Evolutionary conservation across 1,140 invertebrate species (phyloP).

Genomic region (Thereuonema tuberculata): DNA sequence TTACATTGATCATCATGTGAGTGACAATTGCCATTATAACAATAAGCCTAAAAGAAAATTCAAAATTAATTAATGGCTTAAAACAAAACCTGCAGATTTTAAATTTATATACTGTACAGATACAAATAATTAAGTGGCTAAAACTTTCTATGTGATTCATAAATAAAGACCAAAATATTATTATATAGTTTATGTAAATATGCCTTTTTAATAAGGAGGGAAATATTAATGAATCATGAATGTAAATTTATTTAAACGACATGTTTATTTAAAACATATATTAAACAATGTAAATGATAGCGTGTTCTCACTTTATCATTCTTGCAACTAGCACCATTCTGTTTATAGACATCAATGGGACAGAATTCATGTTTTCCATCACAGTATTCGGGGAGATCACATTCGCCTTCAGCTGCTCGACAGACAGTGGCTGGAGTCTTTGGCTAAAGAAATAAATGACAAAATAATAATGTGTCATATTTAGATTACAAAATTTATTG

Average conservation of each 20-base stretch:
- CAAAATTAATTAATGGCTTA: no score
- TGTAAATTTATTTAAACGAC: no score
- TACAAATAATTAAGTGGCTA: no score
- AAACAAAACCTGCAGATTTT: no score
- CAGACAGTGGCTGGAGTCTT: conserved; percentile 64
- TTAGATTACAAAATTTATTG: not conserved
- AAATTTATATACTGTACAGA: no score
- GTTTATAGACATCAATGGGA: conserved; percentile 77
- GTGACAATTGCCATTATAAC: conserved; percentile 78
- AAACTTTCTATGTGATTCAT: no score
- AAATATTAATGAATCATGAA: no score
- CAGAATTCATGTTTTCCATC: conserved; percentile 86
- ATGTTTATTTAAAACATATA: no score
- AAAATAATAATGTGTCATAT: not conserved
- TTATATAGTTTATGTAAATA: no score
- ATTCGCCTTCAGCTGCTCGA: conserved; percentile 62
- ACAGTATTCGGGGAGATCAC: conserved; percentile 93
- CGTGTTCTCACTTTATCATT: conserved; percentile 40
- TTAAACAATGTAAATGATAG: no score
- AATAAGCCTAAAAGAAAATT: conserved; percentile 67
- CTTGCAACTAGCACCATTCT: conserved; percentile 70
- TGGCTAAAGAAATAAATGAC: conserved; percentile 16
- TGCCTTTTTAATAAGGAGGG: no score
- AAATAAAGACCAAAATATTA: no score
- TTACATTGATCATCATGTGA: conserved; percentile 86